Base-by-base conservation (phyloP, 2,113 vertebrate species). In the Rhegmatorhina hoffmannsi region DNA sequence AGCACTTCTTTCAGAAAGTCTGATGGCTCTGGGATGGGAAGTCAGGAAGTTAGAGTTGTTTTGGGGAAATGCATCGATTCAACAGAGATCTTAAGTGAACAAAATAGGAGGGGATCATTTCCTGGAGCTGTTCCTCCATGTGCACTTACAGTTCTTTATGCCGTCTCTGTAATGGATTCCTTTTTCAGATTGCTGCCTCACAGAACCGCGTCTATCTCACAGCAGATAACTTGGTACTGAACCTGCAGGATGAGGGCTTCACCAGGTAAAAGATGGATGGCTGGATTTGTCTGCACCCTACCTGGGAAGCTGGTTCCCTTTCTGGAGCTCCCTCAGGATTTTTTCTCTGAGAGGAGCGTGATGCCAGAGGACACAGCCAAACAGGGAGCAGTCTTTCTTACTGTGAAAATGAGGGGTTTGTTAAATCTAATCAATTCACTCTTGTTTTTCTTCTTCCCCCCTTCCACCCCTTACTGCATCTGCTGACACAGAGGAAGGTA, bases 131-230 rank as follows among this genome's bases (percentile, higher is more conserved):
- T 80, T 50, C 8, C 6, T 67, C 64, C 16, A 1, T 4, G 5
- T 40, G 44, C 16, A 0, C 63, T 75, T 46, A 11, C 47, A 19
- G 16, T n/a, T 17, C 18, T 46, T 56, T 14, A 18, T 58, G 24
- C 12, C 17, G 8, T 29, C 23, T 68, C 75, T 81, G 8, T 29
- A 3, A 36, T 36, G 24, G 16, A 16, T 78, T 82, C 92, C 29
- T 53, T 34, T 94, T 93, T 6, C 96, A 99, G 99, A 98, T 99
- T 34, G 98, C 99, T 40, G 80, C 97, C 1, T 99, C 99, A 19
- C 99, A 99, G 97, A 99, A 99, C 96, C 99, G 98, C 16, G 98
- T 99, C 56, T 99, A 99, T 96, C 98, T 99, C 84, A 98, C 98
- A 12, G 98, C 99, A 31, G 98, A 99, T 94, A 99, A 98, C 97